These are phyloP conservation scores for Mythimna ferrago DNA, from an alignment of 2,888 invertebrate species.

Conservation along the genomic window DNA sequence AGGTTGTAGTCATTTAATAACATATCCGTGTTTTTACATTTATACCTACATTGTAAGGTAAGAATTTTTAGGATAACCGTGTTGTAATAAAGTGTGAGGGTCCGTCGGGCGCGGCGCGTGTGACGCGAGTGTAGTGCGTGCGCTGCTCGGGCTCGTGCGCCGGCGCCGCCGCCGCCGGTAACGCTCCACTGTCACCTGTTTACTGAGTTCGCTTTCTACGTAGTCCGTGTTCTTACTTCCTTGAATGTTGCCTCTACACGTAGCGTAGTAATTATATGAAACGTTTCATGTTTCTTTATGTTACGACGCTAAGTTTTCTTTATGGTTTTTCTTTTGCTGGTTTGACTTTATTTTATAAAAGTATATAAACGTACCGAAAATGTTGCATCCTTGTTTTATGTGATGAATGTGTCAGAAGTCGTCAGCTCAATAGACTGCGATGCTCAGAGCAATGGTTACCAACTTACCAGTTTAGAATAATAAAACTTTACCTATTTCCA, in stretches of 20 bases:
- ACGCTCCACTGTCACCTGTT: slow-evolving; percentile 57
- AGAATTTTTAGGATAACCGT: slow-evolving; percentile 52
- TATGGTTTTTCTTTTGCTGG: slow-evolving; percentile 3
- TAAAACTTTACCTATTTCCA: background rate
- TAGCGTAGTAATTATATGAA: slow-evolving; percentile 14
- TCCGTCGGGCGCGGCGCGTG: background rate
- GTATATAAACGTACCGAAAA: slow-evolving; percentile 34
- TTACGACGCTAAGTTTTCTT: slow-evolving; percentile 15
- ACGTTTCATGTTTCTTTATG: slow-evolving; percentile 13
- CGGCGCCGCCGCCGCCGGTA: slow-evolving; percentile 59
- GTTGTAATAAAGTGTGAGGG: slow-evolving; percentile 3
- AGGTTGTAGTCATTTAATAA: slow-evolving; percentile 44
- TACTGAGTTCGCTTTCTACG: slow-evolving; percentile 61
- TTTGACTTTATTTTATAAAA: background rate
- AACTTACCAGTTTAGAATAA: background rate
- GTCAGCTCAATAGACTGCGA: slow-evolving; percentile 4
- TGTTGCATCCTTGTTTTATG: slow-evolving; percentile 3
- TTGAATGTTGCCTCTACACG: background rate
- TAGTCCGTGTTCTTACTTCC: slow-evolving; percentile 13
- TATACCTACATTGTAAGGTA: slow-evolving; percentile 72
- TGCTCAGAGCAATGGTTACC: background rate
- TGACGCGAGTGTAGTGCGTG: slow-evolving; percentile 4
- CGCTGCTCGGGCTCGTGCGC: slow-evolving; percentile 63
- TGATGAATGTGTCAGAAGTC: slow-evolving; percentile 1
- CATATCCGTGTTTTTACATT: slow-evolving; percentile 69